A percentile compares a stretch with the other conserved stretches of the same genome.
Conservation (phyloP, 2,888 invertebrate species). For the Microplitis deprimator region DNA sequence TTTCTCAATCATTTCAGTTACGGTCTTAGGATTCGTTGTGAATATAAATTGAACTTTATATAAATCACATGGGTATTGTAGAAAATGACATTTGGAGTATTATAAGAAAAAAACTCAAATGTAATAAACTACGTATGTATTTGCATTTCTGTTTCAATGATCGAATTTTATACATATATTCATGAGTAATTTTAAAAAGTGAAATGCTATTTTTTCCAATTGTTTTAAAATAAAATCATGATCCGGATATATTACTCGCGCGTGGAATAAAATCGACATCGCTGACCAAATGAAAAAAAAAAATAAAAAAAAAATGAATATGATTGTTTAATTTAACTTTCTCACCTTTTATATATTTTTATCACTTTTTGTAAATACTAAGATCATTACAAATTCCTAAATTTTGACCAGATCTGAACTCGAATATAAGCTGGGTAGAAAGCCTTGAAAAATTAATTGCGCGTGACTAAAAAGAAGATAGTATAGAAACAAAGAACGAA, state of each 20-base stretch:
- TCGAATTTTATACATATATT: background rate
- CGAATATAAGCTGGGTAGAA: slow-evolving; percentile 4
- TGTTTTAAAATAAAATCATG: background rate
- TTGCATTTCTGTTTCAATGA: slow-evolving; percentile 7
- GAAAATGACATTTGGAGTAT: background rate
- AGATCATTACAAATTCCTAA: background rate
- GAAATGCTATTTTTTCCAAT: background rate
- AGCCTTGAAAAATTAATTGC: slow-evolving; percentile 36
- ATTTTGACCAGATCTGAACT: too few species aligned
- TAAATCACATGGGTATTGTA: background rate
- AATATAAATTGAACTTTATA: slow-evolving; percentile 29
- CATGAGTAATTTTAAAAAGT: slow-evolving; percentile 3
- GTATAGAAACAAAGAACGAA: background rate
- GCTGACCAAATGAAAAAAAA: slow-evolving; percentile 19
- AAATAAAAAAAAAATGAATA: background rate
- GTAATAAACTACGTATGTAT: background rate
- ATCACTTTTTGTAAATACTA: background rate
- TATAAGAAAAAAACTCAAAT: background rate
- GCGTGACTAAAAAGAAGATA: slow-evolving; percentile 22
- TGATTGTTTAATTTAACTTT: slow-evolving; percentile 21
- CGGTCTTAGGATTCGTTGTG: background rate
- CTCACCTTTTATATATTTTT: slow-evolving; percentile 22
- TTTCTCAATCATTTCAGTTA: slow-evolving; percentile 24
- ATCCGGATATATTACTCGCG: background rate
- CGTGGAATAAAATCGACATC: slow-evolving; percentile 17